Evolutionary conservation across 37 sponge, comb jelly and placozoan species (phyloP).

Genomic region (Ianthella basta): DNA sequence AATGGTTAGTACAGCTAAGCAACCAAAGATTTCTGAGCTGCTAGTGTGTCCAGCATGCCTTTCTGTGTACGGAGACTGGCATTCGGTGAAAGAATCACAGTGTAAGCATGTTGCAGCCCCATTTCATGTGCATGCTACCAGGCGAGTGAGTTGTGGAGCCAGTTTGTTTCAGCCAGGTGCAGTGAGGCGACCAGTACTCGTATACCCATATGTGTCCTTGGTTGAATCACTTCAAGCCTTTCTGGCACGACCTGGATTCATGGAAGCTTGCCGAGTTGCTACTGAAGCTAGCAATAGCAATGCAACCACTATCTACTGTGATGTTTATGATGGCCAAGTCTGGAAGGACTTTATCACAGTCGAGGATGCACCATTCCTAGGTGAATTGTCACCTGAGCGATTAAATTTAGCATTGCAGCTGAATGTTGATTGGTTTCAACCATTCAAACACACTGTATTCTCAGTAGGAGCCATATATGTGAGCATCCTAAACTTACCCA

Average conservation of each 20-base stretch:
- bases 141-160: slow-evolving; percentile 29
- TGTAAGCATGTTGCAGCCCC: slow-evolving; percentile 61
- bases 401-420: neutral
- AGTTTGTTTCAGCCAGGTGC: slow-evolving; percentile 32
- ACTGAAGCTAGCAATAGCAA: neutral
- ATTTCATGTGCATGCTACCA: slow-evolving; percentile 37
- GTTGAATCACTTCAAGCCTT: neutral
- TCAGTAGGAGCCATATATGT: slow-evolving; percentile 25
- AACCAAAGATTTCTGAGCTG: neutral
- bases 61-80: neutral
- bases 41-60: slow-evolving; percentile 1
- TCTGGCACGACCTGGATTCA: slow-evolving; percentile 35
- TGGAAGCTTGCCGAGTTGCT: slow-evolving; percentile 27
- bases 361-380: no score
- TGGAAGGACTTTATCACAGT: slow-evolving; percentile 29
- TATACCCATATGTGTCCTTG: slow-evolving; percentile 48
- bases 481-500: slow-evolving; percentile 14
- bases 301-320: neutral
- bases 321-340: slow-evolving; percentile 51
- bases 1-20: neutral
- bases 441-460: neutral
- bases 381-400: no score
- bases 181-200: slow-evolving; percentile 21
- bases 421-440: slow-evolving; percentile 27
- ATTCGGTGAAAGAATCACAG: neutral